Base-by-base conservation (phyloP, 2,888 invertebrate species). In the Cosmopolites sordidus region DNA sequence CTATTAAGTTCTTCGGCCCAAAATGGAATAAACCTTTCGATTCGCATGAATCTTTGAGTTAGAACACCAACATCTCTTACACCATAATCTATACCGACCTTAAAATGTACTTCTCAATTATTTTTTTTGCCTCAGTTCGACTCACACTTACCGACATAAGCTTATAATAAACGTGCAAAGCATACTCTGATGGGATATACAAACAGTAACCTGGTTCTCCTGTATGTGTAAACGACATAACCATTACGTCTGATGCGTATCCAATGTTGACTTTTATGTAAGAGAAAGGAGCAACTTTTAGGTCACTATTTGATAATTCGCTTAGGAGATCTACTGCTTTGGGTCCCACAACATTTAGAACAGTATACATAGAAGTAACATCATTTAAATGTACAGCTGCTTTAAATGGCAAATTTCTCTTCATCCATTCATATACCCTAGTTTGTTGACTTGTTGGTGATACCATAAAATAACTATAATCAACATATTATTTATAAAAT, bases 381-480 rank as follows among this genome's bases (percentile, higher is more conserved):
- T 86, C 86, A 56, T 79, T 81, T 27, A 86, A 69, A 60, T 79
- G 77, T 6, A 86, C 81, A 1, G 81, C 77, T 37, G 81, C 79
- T 41, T 60, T 60, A 62, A 82, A 79, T 4, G 83, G 83, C 54
- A 84, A 73, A 70, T 87, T 81, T 38, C 81, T 69, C 4, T 73
- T 74, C 76, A 89, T 80, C 87, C 87, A 87, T 60, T 83, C 81
- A 62, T 79, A 80, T 38, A 84, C 80, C 15, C 86, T 75, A 0
- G 86, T 86, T 74, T 89, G 87, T 67, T 88, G 88, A 54, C 83
- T 83, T 1, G 87, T 86, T 1, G 87, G 88, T 1, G 86, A 86
- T n/a, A 89, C 84, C 81, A 89, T 84, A 67, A 87, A 84, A 66
- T 79, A 87, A 62, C 83, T 83, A 65, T 54, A 72, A 69, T 12